Base-by-base conservation (phyloP, 1,140 invertebrate species). In the Gryllus bimaculatus region DNA sequence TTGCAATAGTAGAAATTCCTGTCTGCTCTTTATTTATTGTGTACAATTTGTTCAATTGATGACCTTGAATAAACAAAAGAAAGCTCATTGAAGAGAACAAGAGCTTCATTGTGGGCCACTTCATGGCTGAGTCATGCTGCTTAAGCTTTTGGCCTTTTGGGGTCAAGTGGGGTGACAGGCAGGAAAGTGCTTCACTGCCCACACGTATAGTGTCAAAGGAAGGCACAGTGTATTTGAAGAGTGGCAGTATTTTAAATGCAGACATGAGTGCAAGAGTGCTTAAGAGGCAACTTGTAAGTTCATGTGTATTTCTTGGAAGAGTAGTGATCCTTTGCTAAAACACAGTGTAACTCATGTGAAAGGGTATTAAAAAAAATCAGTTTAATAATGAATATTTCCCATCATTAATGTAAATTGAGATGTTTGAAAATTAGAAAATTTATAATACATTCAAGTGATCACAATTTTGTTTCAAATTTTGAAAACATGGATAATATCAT, bases 401-500 rank as follows among this genome's bases (percentile, higher is more conserved):
- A 39, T 39, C 5, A 39, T 39, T 39, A 39, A 39, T 39, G 26
- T 39, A 39, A 39, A 39, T 39, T 39, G 5, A 39, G 1, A 1
- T 2, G 26, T 39, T 39, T 39, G 26, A 39, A 39, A 39, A 39
- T 39, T 1, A 39, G 26, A 39, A 39, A 39, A 1, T 5, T 39
- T 39, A 39, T 39, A 39, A 39, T 5, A 39, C 26, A 39, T 39
- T 39, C 26, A 39, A 39, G 26, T 39, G 26, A 39, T 2, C 26
- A 39, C 26, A 39, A 39, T 2, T 39, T 39, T 39, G 26, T 39
- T 39, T 39, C 26, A 47, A 12, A 76, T 76, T 76, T 12, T 10
- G 8, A 13, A 21, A 39, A 74, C 8, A 20, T 20, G 10, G 7
- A 5, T 81, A 74, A 85, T 85, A 84, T 85, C 48, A 18, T 26